phyloP scores from a whole-genome alignment of 2,888 invertebrate genomes.

The Lacanobia wlatinum region DNA sequence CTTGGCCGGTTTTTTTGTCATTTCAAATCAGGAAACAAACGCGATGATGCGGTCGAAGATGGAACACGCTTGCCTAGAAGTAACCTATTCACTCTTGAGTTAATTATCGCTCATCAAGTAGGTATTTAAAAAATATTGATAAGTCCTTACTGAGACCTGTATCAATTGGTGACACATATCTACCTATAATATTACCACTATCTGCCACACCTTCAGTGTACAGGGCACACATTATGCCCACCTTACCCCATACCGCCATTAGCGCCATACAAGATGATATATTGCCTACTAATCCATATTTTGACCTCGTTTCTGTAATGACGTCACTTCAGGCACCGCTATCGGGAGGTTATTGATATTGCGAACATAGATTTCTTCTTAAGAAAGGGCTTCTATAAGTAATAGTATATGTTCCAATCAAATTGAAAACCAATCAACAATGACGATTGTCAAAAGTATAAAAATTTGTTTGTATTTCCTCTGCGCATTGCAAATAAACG shows the following conservation, averaged over 20 bases:
- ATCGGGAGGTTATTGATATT: slow-evolving; percentile 32
- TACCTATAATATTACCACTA: not conserved
- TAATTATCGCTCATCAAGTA: too few species aligned
- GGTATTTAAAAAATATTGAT: too few species aligned
- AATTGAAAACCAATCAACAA: too few species aligned
- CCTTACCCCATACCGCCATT: slow-evolving; percentile 46
- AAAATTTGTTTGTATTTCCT: too few species aligned
- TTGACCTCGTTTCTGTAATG: slow-evolving; percentile 59
- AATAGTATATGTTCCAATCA: not conserved
- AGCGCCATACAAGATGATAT: slow-evolving; percentile 52
- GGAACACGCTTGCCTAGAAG: too few species aligned
- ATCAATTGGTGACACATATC: not conserved
- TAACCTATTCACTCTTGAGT: too few species aligned
- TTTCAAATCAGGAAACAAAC: too few species aligned
- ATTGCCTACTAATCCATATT: slow-evolving; percentile 57
- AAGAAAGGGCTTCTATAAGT: not conserved
- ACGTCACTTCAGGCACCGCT: slow-evolving; percentile 38
- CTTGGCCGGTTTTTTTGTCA: too few species aligned
- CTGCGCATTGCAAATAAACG: too few species aligned
- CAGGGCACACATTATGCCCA: slow-evolving; percentile 16
- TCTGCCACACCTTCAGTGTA: not conserved
- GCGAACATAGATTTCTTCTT: not conserved
- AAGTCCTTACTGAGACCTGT: too few species aligned
- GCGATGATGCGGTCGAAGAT: too few species aligned
- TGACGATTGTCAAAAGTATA: too few species aligned